These are phyloP conservation scores for Chiloscyllium plagiosum DNA, from an alignment of 2,113 vertebrate genomes.

Conservation along the genomic window DNA sequence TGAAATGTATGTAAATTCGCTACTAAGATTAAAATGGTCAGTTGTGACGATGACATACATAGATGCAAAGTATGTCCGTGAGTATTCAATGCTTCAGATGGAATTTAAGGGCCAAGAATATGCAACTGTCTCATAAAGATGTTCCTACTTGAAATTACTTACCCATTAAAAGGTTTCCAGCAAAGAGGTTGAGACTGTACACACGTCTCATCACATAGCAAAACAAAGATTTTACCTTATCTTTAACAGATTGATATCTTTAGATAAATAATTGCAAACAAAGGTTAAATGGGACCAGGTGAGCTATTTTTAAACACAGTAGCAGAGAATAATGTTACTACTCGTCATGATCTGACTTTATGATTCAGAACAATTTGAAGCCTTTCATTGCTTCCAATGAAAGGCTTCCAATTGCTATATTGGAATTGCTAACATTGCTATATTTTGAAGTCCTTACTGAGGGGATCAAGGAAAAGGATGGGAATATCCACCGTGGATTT, in stretches of 20 bases:
- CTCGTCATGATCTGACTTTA: neutral
- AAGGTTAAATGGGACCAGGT: neutral
- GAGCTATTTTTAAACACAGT: slow-evolving; percentile 7
- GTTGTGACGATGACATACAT: neutral
- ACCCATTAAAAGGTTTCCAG: neutral
- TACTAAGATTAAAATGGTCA: neutral
- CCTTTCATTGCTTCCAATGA: too few species aligned
- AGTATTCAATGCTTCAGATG: neutral
- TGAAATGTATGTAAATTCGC: neutral
- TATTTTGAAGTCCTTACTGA: neutral
- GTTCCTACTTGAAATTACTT: neutral
- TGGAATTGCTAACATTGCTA: too few species aligned
- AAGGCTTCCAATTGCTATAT: too few species aligned
- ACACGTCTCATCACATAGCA: neutral
- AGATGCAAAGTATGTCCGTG: neutral
- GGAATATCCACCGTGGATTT: neutral
- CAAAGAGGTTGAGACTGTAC: neutral
- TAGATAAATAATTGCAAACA: neutral
- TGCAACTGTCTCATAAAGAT: neutral
- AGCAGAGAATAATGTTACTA: neutral
- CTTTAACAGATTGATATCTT: neutral
- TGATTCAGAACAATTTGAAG: neutral
- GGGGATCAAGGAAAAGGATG: neutral
- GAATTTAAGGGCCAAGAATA: neutral
- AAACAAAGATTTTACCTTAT: neutral